Conservation (phyloP, 2,113 vertebrate species). For the Scatophagus argus region DNA sequence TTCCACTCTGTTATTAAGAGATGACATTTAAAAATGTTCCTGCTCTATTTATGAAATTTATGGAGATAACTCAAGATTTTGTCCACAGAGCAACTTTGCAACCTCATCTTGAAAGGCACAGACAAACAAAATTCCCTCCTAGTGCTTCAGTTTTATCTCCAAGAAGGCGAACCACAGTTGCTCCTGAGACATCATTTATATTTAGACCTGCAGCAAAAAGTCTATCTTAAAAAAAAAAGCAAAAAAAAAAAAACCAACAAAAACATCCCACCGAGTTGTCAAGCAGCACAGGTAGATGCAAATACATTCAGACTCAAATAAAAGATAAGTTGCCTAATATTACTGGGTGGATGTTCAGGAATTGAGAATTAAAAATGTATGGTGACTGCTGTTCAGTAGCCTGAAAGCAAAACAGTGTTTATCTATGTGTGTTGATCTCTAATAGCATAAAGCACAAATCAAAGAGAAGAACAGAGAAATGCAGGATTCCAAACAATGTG, state of each 20-base stretch:
- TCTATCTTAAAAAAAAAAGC: slow-evolving; percentile 9
- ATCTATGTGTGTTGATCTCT: slow-evolving; percentile 7
- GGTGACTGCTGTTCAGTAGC: neutral
- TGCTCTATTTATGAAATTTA: neutral
- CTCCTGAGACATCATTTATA: slow-evolving; percentile 40
- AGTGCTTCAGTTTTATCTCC: slow-evolving; percentile 33
- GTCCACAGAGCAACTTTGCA: neutral
- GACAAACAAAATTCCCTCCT: slow-evolving; percentile 9
- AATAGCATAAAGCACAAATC: neutral
- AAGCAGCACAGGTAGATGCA: neutral
- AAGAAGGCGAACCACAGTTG: neutral
- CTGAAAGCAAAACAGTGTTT: neutral
- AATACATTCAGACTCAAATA: neutral
- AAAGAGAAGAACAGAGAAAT: neutral
- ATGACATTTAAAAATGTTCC: neutral
- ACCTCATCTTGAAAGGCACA: neutral
- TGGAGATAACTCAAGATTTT: neutral
- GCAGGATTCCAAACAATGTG: neutral
- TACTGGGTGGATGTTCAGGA: neutral
- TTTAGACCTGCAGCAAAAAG: slow-evolving; percentile 32
- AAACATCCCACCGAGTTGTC: too few species aligned
- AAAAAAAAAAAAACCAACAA: slow-evolving; percentile 9
- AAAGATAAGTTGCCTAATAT: neutral
- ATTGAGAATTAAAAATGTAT: slow-evolving; percentile 16
- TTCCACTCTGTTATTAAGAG: neutral